A percentile compares a stretch with the other conserved stretches of the same genome.
phyloP scores from a whole-genome alignment of 2,797 vertebrate genomes.

The Buceros bicornis region DNA sequence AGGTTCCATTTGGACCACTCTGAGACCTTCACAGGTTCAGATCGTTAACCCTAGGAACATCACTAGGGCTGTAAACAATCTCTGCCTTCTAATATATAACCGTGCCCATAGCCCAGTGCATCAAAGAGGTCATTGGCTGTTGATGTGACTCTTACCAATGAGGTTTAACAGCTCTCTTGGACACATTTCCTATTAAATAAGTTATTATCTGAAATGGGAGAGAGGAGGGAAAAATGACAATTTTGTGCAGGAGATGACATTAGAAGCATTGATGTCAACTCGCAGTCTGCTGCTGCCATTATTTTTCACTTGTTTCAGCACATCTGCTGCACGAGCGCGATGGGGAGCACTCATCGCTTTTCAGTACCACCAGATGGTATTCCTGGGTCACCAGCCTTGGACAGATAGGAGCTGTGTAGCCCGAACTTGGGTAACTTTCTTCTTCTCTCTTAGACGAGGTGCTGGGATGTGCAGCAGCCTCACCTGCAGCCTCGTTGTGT shows the following conservation, averaged over 20 bases:
- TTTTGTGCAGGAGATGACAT: neutral
- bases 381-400: neutral
- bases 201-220: neutral
- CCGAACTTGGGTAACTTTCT: neutral
- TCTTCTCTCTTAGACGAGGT: neutral
- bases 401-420: neutral
- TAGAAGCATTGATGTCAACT: neutral
- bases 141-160: neutral
- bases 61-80: neutral
- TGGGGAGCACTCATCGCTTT: neutral
- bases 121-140: neutral
- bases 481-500: neutral
- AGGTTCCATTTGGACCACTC: neutral
- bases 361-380: neutral
- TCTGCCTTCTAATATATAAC: neutral
- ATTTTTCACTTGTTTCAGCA: neutral
- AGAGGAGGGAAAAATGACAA: rapidly evolving
- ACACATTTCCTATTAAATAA: neutral
- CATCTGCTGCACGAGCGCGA: rapidly evolving
- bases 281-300: neutral
- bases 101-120: rapidly evolving
- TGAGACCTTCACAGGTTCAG: neutral
- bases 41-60: neutral
- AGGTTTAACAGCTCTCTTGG: neutral
- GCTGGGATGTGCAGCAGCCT: neutral